Percentiles rank a stretch among this genome's conserved stretches.
Evolutionary conservation across 2,113 vertebrate species (phyloP).

Genomic region (Peromyscus californicus): DNA sequence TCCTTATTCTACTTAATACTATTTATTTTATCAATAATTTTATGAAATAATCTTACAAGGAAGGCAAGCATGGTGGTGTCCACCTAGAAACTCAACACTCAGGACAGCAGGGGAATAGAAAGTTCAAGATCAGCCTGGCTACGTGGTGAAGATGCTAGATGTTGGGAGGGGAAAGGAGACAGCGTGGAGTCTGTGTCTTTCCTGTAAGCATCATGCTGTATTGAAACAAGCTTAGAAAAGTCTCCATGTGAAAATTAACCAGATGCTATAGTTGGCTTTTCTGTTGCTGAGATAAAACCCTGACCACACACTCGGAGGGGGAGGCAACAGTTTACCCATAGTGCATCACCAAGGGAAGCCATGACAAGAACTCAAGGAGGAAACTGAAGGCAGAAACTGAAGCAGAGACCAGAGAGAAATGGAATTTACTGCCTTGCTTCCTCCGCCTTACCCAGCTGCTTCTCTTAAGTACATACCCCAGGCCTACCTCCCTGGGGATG

Average conservation of each 20-base stretch:
- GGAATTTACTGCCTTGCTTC: background rate
- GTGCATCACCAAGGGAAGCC: background rate
- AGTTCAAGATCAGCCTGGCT: background rate
- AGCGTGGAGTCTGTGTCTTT: background rate
- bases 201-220: background rate
- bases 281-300: background rate
- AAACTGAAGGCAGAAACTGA: background rate
- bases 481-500: background rate
- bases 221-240: background rate
- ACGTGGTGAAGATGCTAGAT: background rate
- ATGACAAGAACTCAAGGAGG: background rate
- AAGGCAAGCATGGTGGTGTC: background rate
- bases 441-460: background rate
- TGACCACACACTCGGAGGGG: background rate
- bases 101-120: background rate
- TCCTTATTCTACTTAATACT: background rate
- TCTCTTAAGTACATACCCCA: background rate
- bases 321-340: background rate
- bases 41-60: background rate
- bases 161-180: background rate
- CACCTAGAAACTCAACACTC: background rate
- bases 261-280: background rate
- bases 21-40: slow-evolving; percentile 1
- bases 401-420: background rate
- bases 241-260: slow-evolving; percentile 24